Base-by-base conservation (phyloP, 2,797 vertebrate genomes). In the Merluccius polli region DNA sequence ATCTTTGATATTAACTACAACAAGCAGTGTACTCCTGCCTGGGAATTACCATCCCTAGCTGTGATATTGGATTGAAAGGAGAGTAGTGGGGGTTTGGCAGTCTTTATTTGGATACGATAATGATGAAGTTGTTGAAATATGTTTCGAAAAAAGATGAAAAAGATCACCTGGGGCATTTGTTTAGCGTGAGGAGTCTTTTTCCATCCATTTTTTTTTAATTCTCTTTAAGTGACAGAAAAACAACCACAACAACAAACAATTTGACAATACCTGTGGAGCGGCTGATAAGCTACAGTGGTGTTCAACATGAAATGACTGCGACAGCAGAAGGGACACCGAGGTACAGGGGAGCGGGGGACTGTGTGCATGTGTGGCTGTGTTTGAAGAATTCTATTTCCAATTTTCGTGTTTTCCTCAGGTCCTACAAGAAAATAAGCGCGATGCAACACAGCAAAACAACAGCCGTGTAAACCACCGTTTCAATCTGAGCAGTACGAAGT, bases 101-200 rank as follows among this genome's bases (percentile, higher is more conserved):
- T 67, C 24, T 79, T 73, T 87, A 85, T 89, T 77, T 80, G 79
- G 75, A 85, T 78, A 86, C 75, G 87, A 90, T 92, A 84, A 90
- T 87, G 84, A 91, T 88, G 80, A 93, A 89, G 91, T 84, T 90
- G 88, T n/a, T n/a, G 85, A 89, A 89, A 87, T 86, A 80, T 89
- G 44, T 48, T 90, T 90, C 75, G 75, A 77, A 75, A 80, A 84
- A 83, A 91, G 84, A 86, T 48, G 41, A 48, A 88, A n/a, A 87
- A 73, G 81, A 87, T 89, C 79, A 32, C 59, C 59, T 75, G 36
- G 72, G 74, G 41, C 41, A 48, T 48, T 48, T 59, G 75, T 77
- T 86, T 83, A n/a, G n/a, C n/a, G n/a, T n/a, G n/a, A n/a, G n/a
- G n/a, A 76, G 77, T 59, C 72, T 87, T 87, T 88, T 69, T 27